Evolutionary conservation across 2,113 vertebrate species (phyloP), one percentile per base, ranked within the genome.

Genomic region (Larimichthys crocea): DNA sequence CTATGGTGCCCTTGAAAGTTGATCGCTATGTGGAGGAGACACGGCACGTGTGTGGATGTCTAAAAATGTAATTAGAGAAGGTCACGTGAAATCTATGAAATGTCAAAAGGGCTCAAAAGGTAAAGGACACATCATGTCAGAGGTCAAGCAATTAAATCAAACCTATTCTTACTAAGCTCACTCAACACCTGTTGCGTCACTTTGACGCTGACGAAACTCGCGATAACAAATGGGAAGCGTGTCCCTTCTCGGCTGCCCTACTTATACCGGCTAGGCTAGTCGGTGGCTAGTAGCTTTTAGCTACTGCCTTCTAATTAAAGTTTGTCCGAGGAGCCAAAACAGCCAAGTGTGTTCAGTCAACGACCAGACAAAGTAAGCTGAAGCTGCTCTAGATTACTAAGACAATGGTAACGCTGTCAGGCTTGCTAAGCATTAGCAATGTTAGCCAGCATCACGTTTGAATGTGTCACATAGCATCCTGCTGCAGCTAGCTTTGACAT

Each of bases 181-280:
- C 31, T 2, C 2, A 17, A 20, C 15, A 49, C 17, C 16, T 60
- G 65, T 57, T 72, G 67, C 20, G 11, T 5, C 14, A 2, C 8
- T 19, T 4, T 17, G 0, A 19, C 3, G 5, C 35, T 49, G 9
- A 2, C 11, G 4, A 2, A 42, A 22, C n/a, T 52, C 29, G 42
- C 56, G 3, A 9, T 19, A n/a, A 5, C 4, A 22, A 49, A 57
- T 40, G 0, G 10, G 29, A 29, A 5, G 3, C 0, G 0, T 80
- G 88, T 73, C 5, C 72, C 46, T 82, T 53, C 24, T 26, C 63
- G 17, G 12, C 44, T 88, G 20, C 87, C 65, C 0, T 88, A 88
- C 49, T 24, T 64, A 10, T 26, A 2, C 2, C 6, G 24, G n/a
- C 1, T 76, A 48, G 3, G 65, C 46, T 83, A 84, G 48, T 17